A percentile compares a stretch with the other conserved stretches of the same genome.
Conservation (phyloP, 2,888 invertebrate species). For the Eulithis testata region DNA sequence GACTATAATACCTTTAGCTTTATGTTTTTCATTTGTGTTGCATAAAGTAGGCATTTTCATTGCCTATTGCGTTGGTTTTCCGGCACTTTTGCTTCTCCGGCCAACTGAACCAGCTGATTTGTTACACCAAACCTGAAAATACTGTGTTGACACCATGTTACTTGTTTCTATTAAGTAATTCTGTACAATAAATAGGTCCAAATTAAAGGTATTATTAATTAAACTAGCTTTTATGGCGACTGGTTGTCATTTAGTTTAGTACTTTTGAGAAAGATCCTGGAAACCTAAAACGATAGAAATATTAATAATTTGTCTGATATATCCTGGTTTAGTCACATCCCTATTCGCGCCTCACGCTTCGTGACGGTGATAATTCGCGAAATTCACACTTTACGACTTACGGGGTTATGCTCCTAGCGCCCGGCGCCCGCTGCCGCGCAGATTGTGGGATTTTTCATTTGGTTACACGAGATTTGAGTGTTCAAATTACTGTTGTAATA, state of each 20-base stretch:
- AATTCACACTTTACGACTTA: constrained; percentile 41
- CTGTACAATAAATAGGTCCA: not conserved
- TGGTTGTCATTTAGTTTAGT: no score
- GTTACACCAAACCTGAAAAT: not conserved
- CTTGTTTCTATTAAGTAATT: not conserved
- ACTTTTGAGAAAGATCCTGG: no score
- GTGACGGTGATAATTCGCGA: constrained; percentile 35
- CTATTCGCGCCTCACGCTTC: constrained; percentile 27
- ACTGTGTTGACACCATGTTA: not conserved
- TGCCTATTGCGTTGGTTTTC: not conserved
- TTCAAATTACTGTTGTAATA: constrained; percentile 29
- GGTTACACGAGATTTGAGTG: constrained; percentile 41
- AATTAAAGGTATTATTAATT: no score
- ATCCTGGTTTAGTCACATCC: constrained; percentile 7
- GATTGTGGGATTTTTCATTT: constrained; percentile 43
- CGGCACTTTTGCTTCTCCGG: not conserved
- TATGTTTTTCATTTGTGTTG: constrained; percentile 3
- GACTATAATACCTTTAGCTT: constrained; percentile 1
- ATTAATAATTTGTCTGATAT: no score
- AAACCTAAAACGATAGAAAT: no score
- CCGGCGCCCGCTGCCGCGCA: constrained; percentile 26
- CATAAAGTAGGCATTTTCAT: not conserved
- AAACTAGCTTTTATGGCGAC: no score
- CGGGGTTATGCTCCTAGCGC: constrained; percentile 31
- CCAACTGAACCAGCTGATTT: not conserved